Conservation (phyloP, 23 tunicate species). For the Diplosoma virens region DNA sequence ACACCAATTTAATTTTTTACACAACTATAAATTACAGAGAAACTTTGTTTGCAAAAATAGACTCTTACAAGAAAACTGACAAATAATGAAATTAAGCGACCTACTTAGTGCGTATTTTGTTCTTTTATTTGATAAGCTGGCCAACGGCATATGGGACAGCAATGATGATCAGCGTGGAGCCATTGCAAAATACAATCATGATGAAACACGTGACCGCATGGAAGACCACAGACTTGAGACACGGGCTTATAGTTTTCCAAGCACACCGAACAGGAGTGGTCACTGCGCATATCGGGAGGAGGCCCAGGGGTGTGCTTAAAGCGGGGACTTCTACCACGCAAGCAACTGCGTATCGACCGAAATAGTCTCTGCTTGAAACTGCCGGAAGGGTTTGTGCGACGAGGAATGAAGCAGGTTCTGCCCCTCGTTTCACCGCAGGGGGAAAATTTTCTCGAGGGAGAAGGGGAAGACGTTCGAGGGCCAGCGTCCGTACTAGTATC, state of each 20-base stretch:
- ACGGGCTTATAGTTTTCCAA: slow-evolving; percentile 30
- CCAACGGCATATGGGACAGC: slow-evolving; percentile 68
- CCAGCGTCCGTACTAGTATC: neutral
- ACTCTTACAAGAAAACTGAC: no score
- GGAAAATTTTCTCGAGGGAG: slow-evolving; percentile 7
- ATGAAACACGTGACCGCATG: slow-evolving; percentile 59
- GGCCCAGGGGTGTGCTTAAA: slow-evolving; percentile 24
- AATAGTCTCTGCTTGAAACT: slow-evolving; percentile 7
- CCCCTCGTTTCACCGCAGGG: slow-evolving; percentile 18
- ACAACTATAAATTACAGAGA: no score
- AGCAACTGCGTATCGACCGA: slow-evolving; percentile 18
- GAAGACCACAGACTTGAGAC: slow-evolving; percentile 45
- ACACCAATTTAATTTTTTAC: no score
- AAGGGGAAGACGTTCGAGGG: slow-evolving; percentile 23
- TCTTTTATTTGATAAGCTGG: slow-evolving; percentile 65
- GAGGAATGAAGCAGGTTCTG: slow-evolving; percentile 7
- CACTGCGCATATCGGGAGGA: slow-evolving; percentile 45
- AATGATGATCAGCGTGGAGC: slow-evolving; percentile 52
- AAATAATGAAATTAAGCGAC: no score
- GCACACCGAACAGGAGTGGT: slow-evolving; percentile 37
- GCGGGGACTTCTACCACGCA: slow-evolving; percentile 57
- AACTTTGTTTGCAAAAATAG: no score
- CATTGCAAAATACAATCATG: slow-evolving; percentile 47
- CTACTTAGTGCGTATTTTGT: no score
- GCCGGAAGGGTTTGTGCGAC: neutral